Conservation (phyloP, 2,888 invertebrate genomes). For the Acrocyrtus sp. region DNA sequence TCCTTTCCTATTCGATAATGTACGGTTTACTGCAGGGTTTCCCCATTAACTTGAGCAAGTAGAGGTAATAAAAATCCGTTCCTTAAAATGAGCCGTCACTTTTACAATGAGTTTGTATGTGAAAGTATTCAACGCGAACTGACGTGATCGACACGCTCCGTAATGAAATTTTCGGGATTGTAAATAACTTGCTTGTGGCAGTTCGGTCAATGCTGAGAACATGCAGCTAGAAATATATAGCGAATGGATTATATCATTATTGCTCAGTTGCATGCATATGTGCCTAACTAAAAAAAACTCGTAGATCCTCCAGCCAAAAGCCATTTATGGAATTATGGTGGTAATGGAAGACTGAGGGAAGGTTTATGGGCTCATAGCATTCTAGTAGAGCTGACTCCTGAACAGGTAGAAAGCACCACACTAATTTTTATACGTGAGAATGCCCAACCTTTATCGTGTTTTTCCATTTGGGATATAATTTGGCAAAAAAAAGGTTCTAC, state of each 20-base stretch:
- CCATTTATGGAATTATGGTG: background rate
- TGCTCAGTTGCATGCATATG: background rate
- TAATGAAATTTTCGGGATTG: slow-evolving; percentile 39
- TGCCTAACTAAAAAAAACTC: background rate
- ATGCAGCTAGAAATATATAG: no score
- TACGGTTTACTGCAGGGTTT: no score
- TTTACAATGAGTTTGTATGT: slow-evolving; percentile 26
- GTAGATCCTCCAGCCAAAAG: background rate
- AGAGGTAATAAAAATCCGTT: slow-evolving; percentile 33
- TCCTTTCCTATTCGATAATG: no score
- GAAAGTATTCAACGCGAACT: background rate
- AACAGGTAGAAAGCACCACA: no score
- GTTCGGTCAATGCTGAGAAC: no score
- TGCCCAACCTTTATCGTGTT: no score
- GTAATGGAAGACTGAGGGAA: background rate
- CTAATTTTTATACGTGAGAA: no score
- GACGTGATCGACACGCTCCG: background rate
- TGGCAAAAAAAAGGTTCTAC: no score
- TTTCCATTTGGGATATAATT: no score
- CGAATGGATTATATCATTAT: no score
- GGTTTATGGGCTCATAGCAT: background rate
- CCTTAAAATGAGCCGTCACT: slow-evolving; percentile 29
- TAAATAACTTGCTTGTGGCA: slow-evolving; percentile 32
- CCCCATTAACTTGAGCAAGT: slow-evolving; percentile 44
- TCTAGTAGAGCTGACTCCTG: no score